Base-by-base conservation (phyloP, 2,797 vertebrate genomes). In the Falco biarmicus region DNA sequence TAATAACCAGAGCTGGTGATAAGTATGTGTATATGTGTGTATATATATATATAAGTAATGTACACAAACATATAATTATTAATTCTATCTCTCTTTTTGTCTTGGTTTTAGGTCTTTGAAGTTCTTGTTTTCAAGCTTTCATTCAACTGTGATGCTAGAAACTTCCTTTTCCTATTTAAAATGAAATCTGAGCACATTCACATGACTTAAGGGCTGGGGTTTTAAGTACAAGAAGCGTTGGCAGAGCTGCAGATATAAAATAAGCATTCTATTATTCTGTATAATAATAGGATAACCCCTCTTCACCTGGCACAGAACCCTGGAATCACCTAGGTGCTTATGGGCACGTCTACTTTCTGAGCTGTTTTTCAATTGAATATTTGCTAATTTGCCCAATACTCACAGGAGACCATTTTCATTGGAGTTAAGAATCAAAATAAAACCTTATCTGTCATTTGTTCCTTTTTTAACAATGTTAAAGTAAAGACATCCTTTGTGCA, bases 341-440 rank as follows among this genome's bases (percentile, higher is more conserved):
- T 82, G 54, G 77, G 59, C 80, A 76, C 1, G 2, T 84, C 50
- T 87, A 54, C 41, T 24, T 86, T 84, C 76, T 82, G 32, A 92
- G 53, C 43, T 66, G 64, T 74, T 32, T 89, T 91, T 93, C 91
- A 85, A 64, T 85, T 89, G 77, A 65, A 47, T 74, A 29, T 91
- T 95, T 89, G 34, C 68, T 94, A 84, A 93, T 97, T 95, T 94
- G 28, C 78, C 61, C 24, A 78, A 43, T 86, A 88, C 15, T 16
- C 59, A 88, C 54, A 78, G 32, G 54, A 81, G 48, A 89, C 13
- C 4, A 24, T 89, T 87, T 92, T 77, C 56, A 34, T 12, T 59
- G 54, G 56, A 64, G 24, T 68, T 92, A 85, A 80, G 53, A 82
- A 37, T 80, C 53, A 91, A 79, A 93, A 91, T 41, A 32, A 85